Base-by-base conservation (phyloP, 64 coral and sea anemone species). In the Porites lutea region DNA sequence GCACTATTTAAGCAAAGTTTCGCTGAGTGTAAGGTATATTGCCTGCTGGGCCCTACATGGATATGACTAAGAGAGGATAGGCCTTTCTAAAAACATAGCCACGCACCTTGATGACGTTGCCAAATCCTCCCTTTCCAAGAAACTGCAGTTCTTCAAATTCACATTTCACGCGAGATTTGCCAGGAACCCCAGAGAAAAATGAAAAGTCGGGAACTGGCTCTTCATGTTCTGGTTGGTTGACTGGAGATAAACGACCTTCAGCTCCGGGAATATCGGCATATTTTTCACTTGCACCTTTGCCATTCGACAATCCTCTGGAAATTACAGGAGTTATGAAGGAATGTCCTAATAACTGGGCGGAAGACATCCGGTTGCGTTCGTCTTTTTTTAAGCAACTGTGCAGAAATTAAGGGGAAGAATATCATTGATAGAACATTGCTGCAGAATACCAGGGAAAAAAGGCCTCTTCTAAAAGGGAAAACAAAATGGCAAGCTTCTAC, bases 111-210 rank as follows among this genome's bases (percentile, higher is more conserved):
- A 98, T 95, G 14, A 99, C 97, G 78, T 93, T 96, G 6, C 97
- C 97, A 92, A 99, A 99, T 6, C 97, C 97, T 78, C 97, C 97
- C 88, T 99, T 99, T 10, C 97, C 97, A 19, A 99, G 79, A 87
- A 95, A 99, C 78, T 94, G 90, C 50, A 99, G 20, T 54, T 96
- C 74, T 59, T 99, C 97, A 87, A 96, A 99, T 13, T 99, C 97
- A 55, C 89, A 90, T 52, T 95, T 96, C 6, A 99, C 75, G 13
- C 97, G 87, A 4, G 97, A 99, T 51, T 96, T 99, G 7, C 97
- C 97, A 5, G 78, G 83, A 12, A 93, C 91, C 64, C 91, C 94
- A 52, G 94, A 89, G 65, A 96, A 99, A 65, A 91, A 93, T 13
- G 94, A 92, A 64, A 99, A 91, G 44, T 99, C 91, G 8, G 94